Base-by-base conservation (phyloP, 2,888 invertebrate species). In the Nephrotoma flavescens region DNA sequence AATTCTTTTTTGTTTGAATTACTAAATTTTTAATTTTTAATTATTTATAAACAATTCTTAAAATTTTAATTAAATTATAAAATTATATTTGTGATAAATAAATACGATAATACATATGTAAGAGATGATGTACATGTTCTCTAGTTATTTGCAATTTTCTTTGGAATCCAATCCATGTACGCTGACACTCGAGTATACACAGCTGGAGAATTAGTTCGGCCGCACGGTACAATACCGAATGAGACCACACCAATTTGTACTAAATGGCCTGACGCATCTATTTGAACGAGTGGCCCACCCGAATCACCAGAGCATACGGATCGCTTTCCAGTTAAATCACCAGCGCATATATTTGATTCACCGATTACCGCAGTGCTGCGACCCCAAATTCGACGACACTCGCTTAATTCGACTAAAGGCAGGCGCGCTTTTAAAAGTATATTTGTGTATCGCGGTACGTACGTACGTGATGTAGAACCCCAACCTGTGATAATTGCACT, bases 101-200 rank as follows among this genome's bases (percentile, higher is more conserved):
- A 71, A 71, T 71, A 31, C 19, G 71, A 71, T 52, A 19, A 71
- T 52, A n/a, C n/a, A n/a, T n/a, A 15, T 52, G 15, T 15, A 11
- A n/a, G 6, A 12, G 4, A 52, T 15, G 15, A 15, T 52, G 19
- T 52, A 4, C 12, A 47, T 57, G 52, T n/a, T 57, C 31, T 57
- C 31, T 71, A 71, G 31, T 71, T 71, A 31, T 71, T 4, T 71
- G 42, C 85, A 15, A 86, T 41, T 42, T 41, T 71, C 15, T 57
- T 19, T n/a, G 42, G 83, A n/a, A 86, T 86, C 86, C 86, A 86
- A 41, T 84, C 84, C 15, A 84, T 41, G 44, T 83, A 86, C 4
- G 44, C 83, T 7, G 86, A 86, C 4, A 86, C 86, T 19, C 83
- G 86, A 6, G 44, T 57, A 45, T 83, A 86, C 0, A 86, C 84